phyloP scores from a whole-genome alignment of 2,888 invertebrate species.

The Lydus trimaculatus region DNA sequence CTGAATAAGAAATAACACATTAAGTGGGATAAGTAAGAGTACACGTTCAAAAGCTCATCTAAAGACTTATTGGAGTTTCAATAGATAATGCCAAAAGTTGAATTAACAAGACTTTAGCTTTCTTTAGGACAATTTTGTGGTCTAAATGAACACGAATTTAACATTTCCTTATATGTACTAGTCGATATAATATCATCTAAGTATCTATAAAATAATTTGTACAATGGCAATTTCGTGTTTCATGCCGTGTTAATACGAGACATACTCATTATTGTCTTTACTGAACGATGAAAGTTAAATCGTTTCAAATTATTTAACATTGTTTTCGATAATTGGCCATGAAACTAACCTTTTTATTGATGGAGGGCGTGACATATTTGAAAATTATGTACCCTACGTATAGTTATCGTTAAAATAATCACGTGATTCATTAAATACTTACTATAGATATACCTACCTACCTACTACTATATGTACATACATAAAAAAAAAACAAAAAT shows the following conservation, averaged over 20 bases:
- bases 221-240: conserved; percentile 15
- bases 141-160: background rate
- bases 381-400: conserved; percentile 1
- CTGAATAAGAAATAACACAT: too few relatives aligned
- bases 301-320: conserved; percentile 15
- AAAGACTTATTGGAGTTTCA: too few relatives aligned
- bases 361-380: conserved; percentile 10
- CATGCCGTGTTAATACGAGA: conserved; percentile 7
- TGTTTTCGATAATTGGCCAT: conserved; percentile 15
- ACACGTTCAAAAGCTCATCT: too few relatives aligned
- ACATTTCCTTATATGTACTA: background rate
- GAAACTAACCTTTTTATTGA: conserved; percentile 14
- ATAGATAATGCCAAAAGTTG: too few relatives aligned
- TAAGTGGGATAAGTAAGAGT: too few relatives aligned
- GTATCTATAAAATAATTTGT: conserved; percentile 13
- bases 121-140: background rate
- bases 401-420: conserved; percentile 13
- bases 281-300: conserved; percentile 13
- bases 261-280: conserved; percentile 10
- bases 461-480: background rate
- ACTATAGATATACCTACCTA: too few relatives aligned
- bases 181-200: background rate
- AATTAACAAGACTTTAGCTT: too few relatives aligned
- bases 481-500: background rate
- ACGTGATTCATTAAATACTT: conserved; percentile 2